phyloP scores from a whole-genome alignment of 2,888 invertebrate species.

The Tipula helvola region DNA sequence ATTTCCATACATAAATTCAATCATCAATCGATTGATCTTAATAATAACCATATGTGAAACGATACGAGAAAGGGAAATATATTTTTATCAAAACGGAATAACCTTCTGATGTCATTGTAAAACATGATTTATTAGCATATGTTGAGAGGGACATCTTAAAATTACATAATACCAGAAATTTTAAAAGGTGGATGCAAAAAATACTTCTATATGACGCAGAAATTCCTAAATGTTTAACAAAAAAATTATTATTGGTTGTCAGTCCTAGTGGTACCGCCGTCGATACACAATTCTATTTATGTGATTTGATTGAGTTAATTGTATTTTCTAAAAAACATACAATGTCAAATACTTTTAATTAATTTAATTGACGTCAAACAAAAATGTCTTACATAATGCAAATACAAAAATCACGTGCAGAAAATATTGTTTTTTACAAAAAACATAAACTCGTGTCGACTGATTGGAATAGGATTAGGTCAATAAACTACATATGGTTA shows the following conservation, averaged over 20 bases:
- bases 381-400: background rate
- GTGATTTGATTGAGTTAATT: background rate
- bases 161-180: background rate
- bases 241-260: too few species aligned
- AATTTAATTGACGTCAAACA: background rate
- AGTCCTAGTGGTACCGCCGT: background rate
- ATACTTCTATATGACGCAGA: too few species aligned
- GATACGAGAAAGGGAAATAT: background rate
- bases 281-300: background rate
- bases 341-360: background rate
- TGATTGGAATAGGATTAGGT: background rate
- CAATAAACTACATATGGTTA: background rate
- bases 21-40: background rate
- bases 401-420: background rate
- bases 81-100: background rate
- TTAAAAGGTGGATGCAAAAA: background rate
- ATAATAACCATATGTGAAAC: background rate
- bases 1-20: background rate
- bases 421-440: too few species aligned
- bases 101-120: background rate
- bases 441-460: too few species aligned
- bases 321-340: background rate
- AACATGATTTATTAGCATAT: background rate
- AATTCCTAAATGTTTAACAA: too few species aligned
- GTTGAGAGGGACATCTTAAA: background rate